A percentile compares a stretch with the other conserved stretches of the same genome.
These are phyloP conservation scores for Rhynchonema sp. DNA, from an alignment of 2,888 invertebrate genomes.

Conservation along the genomic window DNA sequence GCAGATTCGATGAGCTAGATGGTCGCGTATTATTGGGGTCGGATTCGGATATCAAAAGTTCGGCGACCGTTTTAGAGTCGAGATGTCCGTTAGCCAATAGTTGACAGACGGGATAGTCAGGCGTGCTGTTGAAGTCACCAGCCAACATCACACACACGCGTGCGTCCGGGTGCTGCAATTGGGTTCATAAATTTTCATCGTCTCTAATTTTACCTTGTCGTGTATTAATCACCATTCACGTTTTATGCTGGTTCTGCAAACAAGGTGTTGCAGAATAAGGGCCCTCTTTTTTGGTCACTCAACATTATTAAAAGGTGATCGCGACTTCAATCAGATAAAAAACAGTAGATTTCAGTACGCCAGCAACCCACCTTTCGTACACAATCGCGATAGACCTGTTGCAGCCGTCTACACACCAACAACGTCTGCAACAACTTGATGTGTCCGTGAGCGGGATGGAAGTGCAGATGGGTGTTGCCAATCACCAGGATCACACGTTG, in stretches of 20 bases:
- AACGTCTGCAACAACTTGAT: constrained; percentile 65
- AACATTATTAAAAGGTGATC: too few relatives aligned
- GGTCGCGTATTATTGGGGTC: neutral
- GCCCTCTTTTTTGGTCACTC: too few relatives aligned
- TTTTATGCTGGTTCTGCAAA: neutral
- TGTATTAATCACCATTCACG: too few relatives aligned
- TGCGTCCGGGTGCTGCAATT: neutral
- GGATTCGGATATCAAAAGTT: too few relatives aligned
- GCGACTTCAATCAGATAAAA: neutral
- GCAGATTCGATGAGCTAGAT: too few relatives aligned
- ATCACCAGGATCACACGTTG: constrained; percentile 24
- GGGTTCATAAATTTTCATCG: too few relatives aligned
- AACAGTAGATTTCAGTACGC: neutral
- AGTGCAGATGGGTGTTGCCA: constrained; percentile 79
- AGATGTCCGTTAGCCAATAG: neutral
- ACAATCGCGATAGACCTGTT: too few relatives aligned
- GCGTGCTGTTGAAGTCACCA: constrained; percentile 79
- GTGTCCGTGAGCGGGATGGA: constrained; percentile 71
- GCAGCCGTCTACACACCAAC: constrained; percentile 49
- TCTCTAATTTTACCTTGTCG: too few relatives aligned
- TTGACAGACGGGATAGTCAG: constrained; percentile 38
- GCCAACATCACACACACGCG: constrained; percentile 54
- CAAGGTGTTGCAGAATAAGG: too few relatives aligned
- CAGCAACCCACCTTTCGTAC: too few relatives aligned
- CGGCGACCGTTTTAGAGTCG: too few relatives aligned